Evolutionary conservation across 2,113 vertebrate genomes (phyloP), one percentile per base, ranked within the genome.

Genomic region (Oncorhynchus nerka): DNA sequence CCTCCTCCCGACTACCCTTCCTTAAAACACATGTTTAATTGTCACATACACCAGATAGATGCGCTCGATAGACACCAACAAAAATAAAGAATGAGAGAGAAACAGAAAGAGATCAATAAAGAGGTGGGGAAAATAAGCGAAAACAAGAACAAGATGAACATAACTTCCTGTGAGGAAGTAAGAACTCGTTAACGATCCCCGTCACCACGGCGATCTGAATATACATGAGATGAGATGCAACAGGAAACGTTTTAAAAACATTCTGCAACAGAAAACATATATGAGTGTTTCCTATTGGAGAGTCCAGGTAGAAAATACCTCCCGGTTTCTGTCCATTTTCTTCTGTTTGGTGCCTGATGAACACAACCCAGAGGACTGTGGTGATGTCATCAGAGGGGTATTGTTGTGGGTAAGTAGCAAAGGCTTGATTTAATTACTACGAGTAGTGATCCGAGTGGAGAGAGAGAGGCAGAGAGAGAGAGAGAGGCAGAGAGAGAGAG

Each of bases 401-500:
- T 94, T 91, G 93, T 90, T 76, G 85, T 75, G 78, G 91, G 93
- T 92, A 95, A 95, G 96, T 94, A 79, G 82, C 78, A 85, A 97
- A 97, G 95, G 94, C 94, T 95, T 96, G 96, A 96, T 98, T 98
- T 98, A 97, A 99, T 97, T 97, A 97, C 94, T 95, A 95, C 94
- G 95, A 97, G 96, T 92, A 94, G 94, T 94, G 76, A 92, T 95
- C 94, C 91, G 93, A 96, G 94, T 28, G 88, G 88, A 77, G 88
- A 93, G 8, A 95, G 94, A 82, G 93, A 92, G 61, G 24, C 49
- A 55, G 55, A 57, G 67, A 51, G 67, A 81, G 71, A 78, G 76
- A n/a, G n/a, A 81, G 61, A 28, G 68, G 19, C 30, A 75, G 69
- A 12, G 51, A 30, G 12, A 15, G 28, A 16, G n/a, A 32, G 7